These are phyloP conservation scores for Axea sp. DNA, from an alignment of 2,888 invertebrate genomes.

Conservation along the genomic window DNA sequence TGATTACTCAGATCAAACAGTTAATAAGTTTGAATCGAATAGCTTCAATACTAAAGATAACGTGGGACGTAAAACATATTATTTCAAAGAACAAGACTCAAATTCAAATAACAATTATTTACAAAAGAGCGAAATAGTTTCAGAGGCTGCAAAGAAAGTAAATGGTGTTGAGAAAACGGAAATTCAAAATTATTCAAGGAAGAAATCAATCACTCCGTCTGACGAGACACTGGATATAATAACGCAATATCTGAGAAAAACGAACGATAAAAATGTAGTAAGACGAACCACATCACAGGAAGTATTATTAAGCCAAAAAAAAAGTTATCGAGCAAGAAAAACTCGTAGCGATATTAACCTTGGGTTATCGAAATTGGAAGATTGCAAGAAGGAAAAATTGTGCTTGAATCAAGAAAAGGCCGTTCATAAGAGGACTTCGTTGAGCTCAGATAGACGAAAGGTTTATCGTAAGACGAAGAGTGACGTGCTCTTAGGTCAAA, in stretches of 20 bases:
- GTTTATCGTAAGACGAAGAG: constrained; percentile 72
- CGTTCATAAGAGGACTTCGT: constrained; percentile 56
- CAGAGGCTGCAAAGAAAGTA: not conserved
- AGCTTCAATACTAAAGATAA: not conserved
- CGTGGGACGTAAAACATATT: not conserved
- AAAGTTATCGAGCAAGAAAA: constrained; percentile 69
- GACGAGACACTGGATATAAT: constrained; percentile 67
- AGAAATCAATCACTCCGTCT: constrained; percentile 1
- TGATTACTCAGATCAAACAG: not conserved
- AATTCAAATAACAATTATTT: not conserved
- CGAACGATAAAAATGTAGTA: constrained; percentile 64
- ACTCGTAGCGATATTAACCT: constrained; percentile 72
- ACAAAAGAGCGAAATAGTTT: not conserved
- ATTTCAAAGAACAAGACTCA: not conserved
- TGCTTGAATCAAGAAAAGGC: constrained; percentile 56
- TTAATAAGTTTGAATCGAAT: not conserved
- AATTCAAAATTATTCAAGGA: not conserved
- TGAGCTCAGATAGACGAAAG: constrained; percentile 68
- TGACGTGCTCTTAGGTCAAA: constrained; percentile 67
- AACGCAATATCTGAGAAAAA: constrained; percentile 32
- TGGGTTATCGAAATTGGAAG: constrained; percentile 14
- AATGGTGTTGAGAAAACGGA: not conserved
- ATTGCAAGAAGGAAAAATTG: not conserved
- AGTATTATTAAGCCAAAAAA: constrained; percentile 42
- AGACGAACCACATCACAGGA: constrained; percentile 51